These are phyloP conservation scores for Drosophila tripunctata DNA, from an alignment of 2,888 invertebrate species.

Conservation along the genomic window DNA sequence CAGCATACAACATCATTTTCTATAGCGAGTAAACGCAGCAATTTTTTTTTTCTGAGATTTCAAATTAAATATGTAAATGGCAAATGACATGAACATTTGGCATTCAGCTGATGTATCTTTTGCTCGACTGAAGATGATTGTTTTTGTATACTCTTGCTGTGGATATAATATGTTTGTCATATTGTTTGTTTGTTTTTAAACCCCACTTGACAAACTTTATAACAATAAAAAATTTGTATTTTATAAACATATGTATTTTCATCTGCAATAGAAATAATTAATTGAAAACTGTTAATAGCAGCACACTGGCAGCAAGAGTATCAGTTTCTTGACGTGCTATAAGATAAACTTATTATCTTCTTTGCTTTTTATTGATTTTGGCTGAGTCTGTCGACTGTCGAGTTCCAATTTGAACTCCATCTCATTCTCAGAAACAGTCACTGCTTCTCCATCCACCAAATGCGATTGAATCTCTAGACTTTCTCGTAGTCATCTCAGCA, in stretches of 20 bases:
- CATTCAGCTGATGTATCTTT: slow-evolving; percentile 46
- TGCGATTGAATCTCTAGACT: slow-evolving; percentile 9
- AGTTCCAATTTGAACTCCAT: slow-evolving; percentile 13
- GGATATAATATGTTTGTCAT: too few species aligned
- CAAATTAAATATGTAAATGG: slow-evolving; percentile 63
- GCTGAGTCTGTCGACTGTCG: slow-evolving; percentile 11
- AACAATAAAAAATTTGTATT: too few species aligned
- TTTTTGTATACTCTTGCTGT: too few species aligned
- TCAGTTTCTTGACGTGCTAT: too few species aligned
- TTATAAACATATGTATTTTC: too few species aligned
- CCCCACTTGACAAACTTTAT: too few species aligned
- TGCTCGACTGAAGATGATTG: slow-evolving; percentile 49
- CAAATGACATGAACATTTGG: slow-evolving; percentile 41
- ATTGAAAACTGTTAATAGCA: too few species aligned
- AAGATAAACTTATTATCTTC: slow-evolving; percentile 4
- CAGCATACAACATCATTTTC: too few species aligned
- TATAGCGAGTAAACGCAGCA: too few species aligned
- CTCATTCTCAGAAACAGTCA: neutral
- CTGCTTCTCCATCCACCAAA: neutral
- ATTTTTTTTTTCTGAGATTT: slow-evolving; percentile 33
- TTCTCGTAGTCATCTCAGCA: slow-evolving; percentile 9
- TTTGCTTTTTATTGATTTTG: slow-evolving; percentile 44
- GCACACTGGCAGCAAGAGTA: too few species aligned
- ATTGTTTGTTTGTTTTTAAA: too few species aligned
- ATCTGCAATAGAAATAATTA: too few species aligned